Evolutionary conservation across 2,888 invertebrate species (phyloP).

Genomic region (Zeuzera pyrina): DNA sequence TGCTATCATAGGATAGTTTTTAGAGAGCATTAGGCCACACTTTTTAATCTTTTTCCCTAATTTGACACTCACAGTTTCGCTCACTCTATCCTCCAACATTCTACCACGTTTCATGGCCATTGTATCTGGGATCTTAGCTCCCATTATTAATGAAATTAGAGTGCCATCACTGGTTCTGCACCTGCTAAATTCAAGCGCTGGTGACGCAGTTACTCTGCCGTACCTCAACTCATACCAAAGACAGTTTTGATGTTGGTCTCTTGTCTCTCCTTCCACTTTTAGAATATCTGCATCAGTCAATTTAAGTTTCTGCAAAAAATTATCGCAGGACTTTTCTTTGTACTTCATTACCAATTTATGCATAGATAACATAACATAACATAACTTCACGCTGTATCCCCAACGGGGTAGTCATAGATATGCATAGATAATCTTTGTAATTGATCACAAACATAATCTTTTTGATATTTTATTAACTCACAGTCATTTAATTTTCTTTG

Average conservation of each 20-base stretch:
- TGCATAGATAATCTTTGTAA: slow-evolving; percentile 13
- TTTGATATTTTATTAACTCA: slow-evolving; percentile 21
- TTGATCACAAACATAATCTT: slow-evolving; percentile 10
- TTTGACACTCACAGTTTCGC: slow-evolving; percentile 13
- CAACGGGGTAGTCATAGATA: too few relatives aligned
- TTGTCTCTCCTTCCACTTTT: slow-evolving; percentile 10
- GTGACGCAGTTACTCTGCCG: slow-evolving; percentile 26
- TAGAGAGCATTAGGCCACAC: slow-evolving; percentile 15
- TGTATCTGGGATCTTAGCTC: slow-evolving; percentile 17
- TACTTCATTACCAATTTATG: slow-evolving; percentile 13
- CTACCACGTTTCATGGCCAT: slow-evolving; percentile 11
- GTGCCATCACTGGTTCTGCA: slow-evolving; percentile 22
- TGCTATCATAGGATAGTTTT: slow-evolving; percentile 20
- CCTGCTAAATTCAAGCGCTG: slow-evolving; percentile 22
- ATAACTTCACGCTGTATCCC: too few relatives aligned
- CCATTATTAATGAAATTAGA: slow-evolving; percentile 16
- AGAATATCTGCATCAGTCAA: slow-evolving; percentile 6
- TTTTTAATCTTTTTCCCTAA: slow-evolving; percentile 16
- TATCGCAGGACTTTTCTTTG: slow-evolving; percentile 13
- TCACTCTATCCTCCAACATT: slow-evolving; percentile 11
- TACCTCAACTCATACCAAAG: slow-evolving; percentile 28
- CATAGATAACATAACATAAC: too few relatives aligned
- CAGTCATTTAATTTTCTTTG: slow-evolving; percentile 17
- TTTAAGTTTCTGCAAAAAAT: slow-evolving; percentile 11
- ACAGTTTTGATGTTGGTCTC: slow-evolving; percentile 11